These are phyloP conservation scores for Alces alces DNA, from an alignment of 2,113 vertebrate species.

Conservation along the genomic window DNA sequence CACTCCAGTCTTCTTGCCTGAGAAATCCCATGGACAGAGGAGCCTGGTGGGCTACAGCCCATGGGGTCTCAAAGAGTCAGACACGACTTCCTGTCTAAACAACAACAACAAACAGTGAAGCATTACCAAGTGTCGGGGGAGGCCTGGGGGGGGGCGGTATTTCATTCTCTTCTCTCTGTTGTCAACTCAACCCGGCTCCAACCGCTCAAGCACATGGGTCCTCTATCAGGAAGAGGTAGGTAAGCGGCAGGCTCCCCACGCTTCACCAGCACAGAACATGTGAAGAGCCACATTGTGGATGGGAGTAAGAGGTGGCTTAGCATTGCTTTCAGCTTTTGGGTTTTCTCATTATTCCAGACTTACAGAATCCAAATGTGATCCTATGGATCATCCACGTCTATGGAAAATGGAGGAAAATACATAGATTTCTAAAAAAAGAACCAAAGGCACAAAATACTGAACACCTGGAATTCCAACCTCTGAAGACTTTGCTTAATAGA, in stretches of 20 bases:
- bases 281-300: background rate
- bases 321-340: background rate
- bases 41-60: background rate
- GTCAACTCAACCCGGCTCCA: background rate
- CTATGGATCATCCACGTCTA: background rate
- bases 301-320: background rate
- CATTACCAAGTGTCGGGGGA: rapidly evolving
- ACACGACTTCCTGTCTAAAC: background rate
- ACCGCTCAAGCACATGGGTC: background rate
- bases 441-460: background rate
- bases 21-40: background rate
- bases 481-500: background rate
- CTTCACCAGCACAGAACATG: background rate
- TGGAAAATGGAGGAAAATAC: background rate
- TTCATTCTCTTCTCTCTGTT: background rate
- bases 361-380: background rate
- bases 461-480: background rate
- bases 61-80: background rate
- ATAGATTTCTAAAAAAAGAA: background rate
- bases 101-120: background rate
- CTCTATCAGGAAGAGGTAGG: background rate
- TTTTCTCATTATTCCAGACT: background rate
- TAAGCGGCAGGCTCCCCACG: background rate
- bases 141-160: background rate
- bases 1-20: background rate